Evolutionary conservation across 2,797 vertebrate species (phyloP).

Genomic region (Phoeniculus purpureus): DNA sequence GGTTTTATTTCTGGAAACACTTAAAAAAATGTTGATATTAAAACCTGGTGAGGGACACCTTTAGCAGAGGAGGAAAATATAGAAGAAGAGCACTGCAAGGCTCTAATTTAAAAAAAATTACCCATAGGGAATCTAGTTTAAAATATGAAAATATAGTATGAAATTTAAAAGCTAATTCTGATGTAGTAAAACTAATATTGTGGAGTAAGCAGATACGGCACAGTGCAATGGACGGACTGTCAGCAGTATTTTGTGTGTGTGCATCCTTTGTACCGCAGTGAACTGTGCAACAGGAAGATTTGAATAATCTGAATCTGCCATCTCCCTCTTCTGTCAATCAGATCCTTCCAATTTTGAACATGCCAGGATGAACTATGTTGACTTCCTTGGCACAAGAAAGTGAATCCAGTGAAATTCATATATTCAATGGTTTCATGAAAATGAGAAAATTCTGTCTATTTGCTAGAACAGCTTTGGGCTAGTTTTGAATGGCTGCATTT

Average conservation of each 20-base stretch:
- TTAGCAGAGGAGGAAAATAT: not conserved
- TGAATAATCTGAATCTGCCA: slow-evolving; percentile 71
- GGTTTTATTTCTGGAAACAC: not conserved
- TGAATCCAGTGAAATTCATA: slow-evolving; percentile 69
- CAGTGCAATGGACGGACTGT: slow-evolving; percentile 41
- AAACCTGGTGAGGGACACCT: not conserved
- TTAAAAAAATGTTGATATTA: not conserved
- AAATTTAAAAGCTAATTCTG: slow-evolving; percentile 49
- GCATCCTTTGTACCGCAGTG: slow-evolving; percentile 47
- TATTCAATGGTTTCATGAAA: slow-evolving; percentile 73
- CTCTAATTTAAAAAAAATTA: slow-evolving; percentile 1
- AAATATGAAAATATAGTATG: slow-evolving; percentile 33
- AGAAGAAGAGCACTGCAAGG: not conserved
- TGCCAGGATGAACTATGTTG: slow-evolving; percentile 72
- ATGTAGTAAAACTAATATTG: slow-evolving; percentile 4
- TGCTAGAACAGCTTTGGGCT: slow-evolving; percentile 74
- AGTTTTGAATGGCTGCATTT: slow-evolving; percentile 71
- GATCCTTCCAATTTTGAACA: slow-evolving; percentile 70
- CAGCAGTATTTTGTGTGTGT: slow-evolving; percentile 63
- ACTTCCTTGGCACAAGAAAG: slow-evolving; percentile 73
- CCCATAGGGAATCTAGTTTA: not conserved
- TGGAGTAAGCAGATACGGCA: slow-evolving; percentile 31
- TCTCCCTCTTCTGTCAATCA: slow-evolving; percentile 71
- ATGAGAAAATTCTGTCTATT: slow-evolving; percentile 74
- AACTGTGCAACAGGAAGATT: slow-evolving; percentile 60